Conservation (phyloP, 2,113 vertebrate genomes). For the Rissa tridactyla region DNA sequence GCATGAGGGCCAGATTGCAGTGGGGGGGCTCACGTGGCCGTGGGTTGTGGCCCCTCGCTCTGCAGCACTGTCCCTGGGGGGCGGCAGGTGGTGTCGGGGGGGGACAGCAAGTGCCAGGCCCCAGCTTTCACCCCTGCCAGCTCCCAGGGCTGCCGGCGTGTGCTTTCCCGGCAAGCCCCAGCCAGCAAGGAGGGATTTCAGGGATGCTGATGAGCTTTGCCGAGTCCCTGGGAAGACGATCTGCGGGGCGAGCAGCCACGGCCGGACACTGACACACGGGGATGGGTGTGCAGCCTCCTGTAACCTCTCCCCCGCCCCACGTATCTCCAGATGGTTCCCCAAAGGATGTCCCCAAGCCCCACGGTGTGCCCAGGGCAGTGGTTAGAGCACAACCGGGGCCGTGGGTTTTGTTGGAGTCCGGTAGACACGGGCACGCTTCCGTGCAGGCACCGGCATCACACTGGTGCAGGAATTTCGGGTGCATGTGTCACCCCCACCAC, state of each 20-base stretch:
- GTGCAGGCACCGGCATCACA: accelerated
- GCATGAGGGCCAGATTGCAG: not conserved
- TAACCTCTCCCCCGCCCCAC: not conserved
- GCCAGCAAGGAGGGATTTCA: not conserved
- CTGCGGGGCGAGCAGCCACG: not conserved
- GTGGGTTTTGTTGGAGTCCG: not conserved
- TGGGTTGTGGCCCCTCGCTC: not conserved
- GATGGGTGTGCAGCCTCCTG: too few relatives aligned
- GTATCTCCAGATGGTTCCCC: not conserved
- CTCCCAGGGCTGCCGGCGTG: not conserved
- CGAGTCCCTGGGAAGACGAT: not conserved
- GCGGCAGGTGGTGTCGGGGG: too few relatives aligned
- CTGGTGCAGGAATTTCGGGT: not conserved
- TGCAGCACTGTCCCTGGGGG: not conserved
- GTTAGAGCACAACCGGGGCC: not conserved
- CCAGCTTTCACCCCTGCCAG: accelerated
- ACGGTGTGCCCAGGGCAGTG: accelerated
- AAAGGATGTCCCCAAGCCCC: not conserved
- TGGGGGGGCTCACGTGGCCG: not conserved
- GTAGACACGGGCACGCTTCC: accelerated
- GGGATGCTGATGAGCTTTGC: not conserved
- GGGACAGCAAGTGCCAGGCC: not conserved
- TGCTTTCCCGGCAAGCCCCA: accelerated
- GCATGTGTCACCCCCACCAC: accelerated
- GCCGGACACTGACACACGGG: not conserved